Evolutionary conservation across 2,888 invertebrate species (phyloP).

Genomic region (Eupithecia pulchellata): DNA sequence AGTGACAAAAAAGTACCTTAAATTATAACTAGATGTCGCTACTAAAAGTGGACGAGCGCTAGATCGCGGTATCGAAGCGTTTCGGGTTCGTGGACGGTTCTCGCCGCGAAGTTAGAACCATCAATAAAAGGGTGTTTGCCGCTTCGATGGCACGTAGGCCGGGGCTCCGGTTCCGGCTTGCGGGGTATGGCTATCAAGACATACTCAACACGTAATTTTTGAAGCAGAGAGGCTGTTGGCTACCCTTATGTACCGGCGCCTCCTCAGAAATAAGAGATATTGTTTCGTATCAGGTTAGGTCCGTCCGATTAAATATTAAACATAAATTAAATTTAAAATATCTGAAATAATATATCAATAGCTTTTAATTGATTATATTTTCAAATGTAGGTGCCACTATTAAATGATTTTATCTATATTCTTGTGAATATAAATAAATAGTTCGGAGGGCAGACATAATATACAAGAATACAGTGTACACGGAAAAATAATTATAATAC

Average conservation of each 20-base stretch:
- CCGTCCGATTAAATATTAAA: too few relatives aligned
- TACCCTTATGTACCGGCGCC: conserved; percentile 89
- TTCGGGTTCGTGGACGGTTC: neutral
- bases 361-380: too few relatives aligned
- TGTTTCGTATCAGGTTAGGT: too few relatives aligned
- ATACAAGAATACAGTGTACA: too few relatives aligned
- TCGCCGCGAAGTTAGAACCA: neutral
- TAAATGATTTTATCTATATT: too few relatives aligned
- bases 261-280: conserved; percentile 54
- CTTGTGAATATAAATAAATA: too few relatives aligned
- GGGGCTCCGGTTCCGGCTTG: conserved; percentile 77
- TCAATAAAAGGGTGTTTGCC: conserved; percentile 89
- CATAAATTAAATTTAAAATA: too few relatives aligned
- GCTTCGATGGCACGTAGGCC: conserved; percentile 88
- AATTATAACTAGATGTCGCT: conserved; percentile 22
- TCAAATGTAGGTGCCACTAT: too few relatives aligned
- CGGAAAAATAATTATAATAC: too few relatives aligned
- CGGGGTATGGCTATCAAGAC: conserved; percentile 95
- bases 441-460: too few relatives aligned
- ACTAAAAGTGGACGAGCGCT: conserved; percentile 6
- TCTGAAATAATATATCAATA: too few relatives aligned
- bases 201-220: conserved; percentile 94
- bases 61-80: conserved; percentile 25
- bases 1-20: neutral
- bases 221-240: conserved; percentile 88